phyloP scores from a whole-genome alignment of 1,140 invertebrate species.

The Oncopeltus fasciatus region DNA sequence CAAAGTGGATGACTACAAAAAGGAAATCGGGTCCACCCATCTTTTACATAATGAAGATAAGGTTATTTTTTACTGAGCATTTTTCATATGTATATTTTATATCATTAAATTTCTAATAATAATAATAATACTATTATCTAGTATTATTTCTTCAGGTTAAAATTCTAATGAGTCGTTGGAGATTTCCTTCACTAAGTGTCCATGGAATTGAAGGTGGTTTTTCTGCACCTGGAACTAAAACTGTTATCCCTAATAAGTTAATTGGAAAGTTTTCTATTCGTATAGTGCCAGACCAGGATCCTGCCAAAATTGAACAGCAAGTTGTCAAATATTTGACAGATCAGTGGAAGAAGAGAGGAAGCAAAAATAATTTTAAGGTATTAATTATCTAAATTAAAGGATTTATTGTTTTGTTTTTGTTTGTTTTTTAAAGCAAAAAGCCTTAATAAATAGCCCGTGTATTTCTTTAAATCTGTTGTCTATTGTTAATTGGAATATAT shows the following conservation, averaged over 20 bases:
- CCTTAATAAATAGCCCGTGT: too few species aligned
- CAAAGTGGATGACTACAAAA: constrained; percentile 61
- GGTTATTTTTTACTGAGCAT: constrained; percentile 32
- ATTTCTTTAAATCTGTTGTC: too few species aligned
- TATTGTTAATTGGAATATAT: too few species aligned
- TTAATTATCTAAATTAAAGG: neutral
- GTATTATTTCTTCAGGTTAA: constrained; percentile 36
- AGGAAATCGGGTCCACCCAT: constrained; percentile 51
- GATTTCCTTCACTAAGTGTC: constrained; percentile 75
- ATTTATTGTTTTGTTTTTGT: neutral
- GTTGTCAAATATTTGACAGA: constrained; percentile 61
- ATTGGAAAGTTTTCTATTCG: constrained; percentile 93
- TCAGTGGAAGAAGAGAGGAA: constrained; percentile 49
- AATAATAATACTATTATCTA: too few species aligned
- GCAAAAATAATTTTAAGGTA: constrained; percentile 76
- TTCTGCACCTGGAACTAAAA: constrained; percentile 79
- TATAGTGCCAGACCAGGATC: constrained; percentile 81
- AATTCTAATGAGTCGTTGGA: constrained; percentile 79
- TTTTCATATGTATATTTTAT: too few species aligned
- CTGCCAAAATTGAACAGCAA: constrained; percentile 54
- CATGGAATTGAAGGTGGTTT: constrained; percentile 92
- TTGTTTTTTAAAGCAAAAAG: neutral
- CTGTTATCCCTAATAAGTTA: constrained; percentile 88
- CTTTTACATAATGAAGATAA: constrained; percentile 66
- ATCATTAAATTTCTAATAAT: too few species aligned